Percentiles rank a stretch among this genome's conserved stretches.
Evolutionary conservation across 1,140 invertebrate species (phyloP).

Genomic region (Dendrolimus punctatus): DNA sequence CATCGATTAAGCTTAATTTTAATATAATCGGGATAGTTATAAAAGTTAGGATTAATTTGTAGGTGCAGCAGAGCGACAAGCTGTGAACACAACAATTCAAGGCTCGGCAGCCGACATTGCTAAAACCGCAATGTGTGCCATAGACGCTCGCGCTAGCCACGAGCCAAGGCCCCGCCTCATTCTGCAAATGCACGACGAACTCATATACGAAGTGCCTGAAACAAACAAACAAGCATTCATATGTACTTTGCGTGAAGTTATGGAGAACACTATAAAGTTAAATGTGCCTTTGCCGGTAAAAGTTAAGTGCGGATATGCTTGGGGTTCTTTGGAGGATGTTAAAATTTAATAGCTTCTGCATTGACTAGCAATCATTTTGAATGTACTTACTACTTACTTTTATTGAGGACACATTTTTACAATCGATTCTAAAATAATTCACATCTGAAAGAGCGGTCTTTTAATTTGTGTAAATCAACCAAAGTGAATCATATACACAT

Average conservation of each 20-base stretch:
- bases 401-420: too few species aligned
- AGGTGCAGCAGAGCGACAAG: slow-evolving; percentile 95
- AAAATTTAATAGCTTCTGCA: background rate
- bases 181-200: slow-evolving; percentile 96
- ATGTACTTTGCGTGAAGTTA: slow-evolving; percentile 79
- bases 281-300: slow-evolving; percentile 89
- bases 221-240: slow-evolving; percentile 76
- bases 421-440: too few species aligned
- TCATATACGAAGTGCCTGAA: slow-evolving; percentile 91
- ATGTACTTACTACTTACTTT: too few species aligned
- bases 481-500: too few species aligned
- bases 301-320: slow-evolving; percentile 84
- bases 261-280: slow-evolving; percentile 85
- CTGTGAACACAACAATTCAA: slow-evolving; percentile 95
- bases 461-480: too few species aligned
- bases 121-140: slow-evolving; percentile 90
- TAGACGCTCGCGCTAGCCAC: slow-evolving; percentile 77
- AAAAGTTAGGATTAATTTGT: slow-evolving; percentile 2
- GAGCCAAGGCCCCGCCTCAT: slow-evolving; percentile 76
- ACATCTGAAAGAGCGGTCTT: too few species aligned
- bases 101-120: slow-evolving; percentile 96
- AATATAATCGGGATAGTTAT: too few species aligned
- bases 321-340: slow-evolving; percentile 80
- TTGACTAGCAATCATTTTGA: too few species aligned
- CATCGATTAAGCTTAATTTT: too few species aligned